A percentile compares a stretch with the other conserved stretches of the same genome.
These are phyloP conservation scores for Acipenser transmontanus DNA, from an alignment of 2,797 vertebrate species.

Conservation along the genomic window DNA sequence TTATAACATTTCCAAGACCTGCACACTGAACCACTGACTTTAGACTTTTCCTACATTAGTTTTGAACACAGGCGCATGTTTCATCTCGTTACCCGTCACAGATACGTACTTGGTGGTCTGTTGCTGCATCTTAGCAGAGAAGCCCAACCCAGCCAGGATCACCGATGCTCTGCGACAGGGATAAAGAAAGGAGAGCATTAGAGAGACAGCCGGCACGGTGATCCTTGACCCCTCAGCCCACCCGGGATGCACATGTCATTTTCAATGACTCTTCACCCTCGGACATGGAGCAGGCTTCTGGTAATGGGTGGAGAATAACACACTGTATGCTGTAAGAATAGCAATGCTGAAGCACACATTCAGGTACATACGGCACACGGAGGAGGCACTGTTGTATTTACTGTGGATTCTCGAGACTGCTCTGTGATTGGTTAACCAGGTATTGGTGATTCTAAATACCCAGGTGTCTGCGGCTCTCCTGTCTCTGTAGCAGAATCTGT, in stretches of 20 bases:
- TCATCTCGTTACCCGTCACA: neutral
- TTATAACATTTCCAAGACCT: neutral
- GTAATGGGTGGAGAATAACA: neutral
- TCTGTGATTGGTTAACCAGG: too few relatives aligned
- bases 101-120: slow-evolving; percentile 83
- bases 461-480: neutral
- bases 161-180: slow-evolving; percentile 73
- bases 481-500: too few relatives aligned
- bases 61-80: too few relatives aligned
- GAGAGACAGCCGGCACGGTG: neutral
- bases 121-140: slow-evolving; percentile 86
- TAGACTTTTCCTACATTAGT: too few relatives aligned
- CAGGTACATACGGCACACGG: neutral
- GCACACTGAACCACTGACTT: neutral
- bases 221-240: too few relatives aligned
- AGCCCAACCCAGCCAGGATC: slow-evolving; percentile 90
- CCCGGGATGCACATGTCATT: too few relatives aligned
- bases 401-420: too few relatives aligned
- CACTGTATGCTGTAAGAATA: neutral
- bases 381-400: neutral
- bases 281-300: neutral
- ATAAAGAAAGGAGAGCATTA: slow-evolving; percentile 16
- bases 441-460: neutral
- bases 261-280: too few relatives aligned
- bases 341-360: slow-evolving; percentile 6